Percentiles rank a stretch among this genome's conserved stretches.
Conservation (phyloP, 2,113 vertebrate species). For the Vimba vimba region DNA sequence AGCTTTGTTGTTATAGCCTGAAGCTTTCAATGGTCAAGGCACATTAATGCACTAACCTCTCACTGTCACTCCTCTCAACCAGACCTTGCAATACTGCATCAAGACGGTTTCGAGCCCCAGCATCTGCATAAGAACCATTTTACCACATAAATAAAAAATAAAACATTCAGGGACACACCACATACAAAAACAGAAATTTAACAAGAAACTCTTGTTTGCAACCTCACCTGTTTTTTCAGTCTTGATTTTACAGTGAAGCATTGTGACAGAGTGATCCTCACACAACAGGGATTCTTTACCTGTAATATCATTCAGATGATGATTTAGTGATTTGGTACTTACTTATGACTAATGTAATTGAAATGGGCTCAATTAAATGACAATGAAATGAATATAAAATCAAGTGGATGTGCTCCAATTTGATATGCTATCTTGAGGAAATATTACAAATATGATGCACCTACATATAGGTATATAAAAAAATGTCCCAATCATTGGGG, state of each 20-base stretch:
- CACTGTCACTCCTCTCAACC: constrained; percentile 79
- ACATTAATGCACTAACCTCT: constrained; percentile 68
- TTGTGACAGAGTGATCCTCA: constrained; percentile 49
- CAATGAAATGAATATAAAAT: not conserved
- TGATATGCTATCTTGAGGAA: not conserved
- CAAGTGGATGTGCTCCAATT: not conserved
- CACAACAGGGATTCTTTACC: not conserved
- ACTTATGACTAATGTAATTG: not conserved
- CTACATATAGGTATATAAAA: too few species aligned
- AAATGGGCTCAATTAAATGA: not conserved
- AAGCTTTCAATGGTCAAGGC: not conserved
- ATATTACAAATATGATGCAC: not conserved
- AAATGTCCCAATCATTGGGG: too few species aligned
- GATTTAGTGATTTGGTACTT: not conserved
- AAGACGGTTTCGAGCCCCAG: constrained; percentile 74
- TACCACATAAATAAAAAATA: not conserved
- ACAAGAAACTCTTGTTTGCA: not conserved
- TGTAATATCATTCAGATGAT: not conserved
- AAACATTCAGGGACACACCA: not conserved
- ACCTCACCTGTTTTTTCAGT: constrained; percentile 80
- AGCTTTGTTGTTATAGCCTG: not conserved
- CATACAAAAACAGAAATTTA: not conserved
- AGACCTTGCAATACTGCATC: constrained; percentile 81
- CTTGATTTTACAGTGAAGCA: constrained; percentile 83
- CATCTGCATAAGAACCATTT: constrained; percentile 62